Evolutionary conservation across 2,797 vertebrate species (phyloP).

Genomic region (Mallotus villosus): DNA sequence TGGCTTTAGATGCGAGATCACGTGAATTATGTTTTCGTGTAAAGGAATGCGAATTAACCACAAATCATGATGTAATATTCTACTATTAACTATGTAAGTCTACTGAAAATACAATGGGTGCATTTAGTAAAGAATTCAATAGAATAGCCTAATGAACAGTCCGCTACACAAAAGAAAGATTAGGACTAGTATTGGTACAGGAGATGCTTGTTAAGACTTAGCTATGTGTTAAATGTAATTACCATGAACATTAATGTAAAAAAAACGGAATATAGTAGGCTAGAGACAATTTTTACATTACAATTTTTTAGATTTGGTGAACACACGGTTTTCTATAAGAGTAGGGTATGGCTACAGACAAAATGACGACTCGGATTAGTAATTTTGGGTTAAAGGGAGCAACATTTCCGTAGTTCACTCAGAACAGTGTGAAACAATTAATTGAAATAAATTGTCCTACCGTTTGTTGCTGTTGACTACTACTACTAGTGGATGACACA

Average conservation of each 20-base stretch:
- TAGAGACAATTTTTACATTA: not conserved
- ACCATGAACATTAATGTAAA: not conserved
- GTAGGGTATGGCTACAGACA: too few species aligned
- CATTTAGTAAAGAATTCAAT: too few species aligned
- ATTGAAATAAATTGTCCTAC: constrained; percentile 47
- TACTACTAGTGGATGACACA: constrained; percentile 69
- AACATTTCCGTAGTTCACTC: not conserved
- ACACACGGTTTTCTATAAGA: not conserved
- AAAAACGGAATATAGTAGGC: too few species aligned
- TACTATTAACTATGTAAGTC: too few species aligned
- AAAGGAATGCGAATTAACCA: not conserved
- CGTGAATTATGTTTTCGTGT: too few species aligned
- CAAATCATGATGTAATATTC: not conserved
- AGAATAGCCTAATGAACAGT: not conserved
- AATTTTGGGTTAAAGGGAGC: not conserved
- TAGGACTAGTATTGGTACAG: not conserved
- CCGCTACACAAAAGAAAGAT: not conserved
- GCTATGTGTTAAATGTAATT: too few species aligned
- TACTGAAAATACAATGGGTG: not conserved
- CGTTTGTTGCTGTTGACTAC: constrained; percentile 54
- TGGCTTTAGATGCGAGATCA: constrained; percentile 6
- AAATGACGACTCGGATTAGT: too few species aligned
- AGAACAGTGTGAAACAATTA: not conserved
- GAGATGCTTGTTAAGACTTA: not conserved
- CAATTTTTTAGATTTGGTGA: not conserved